phyloP scores from a whole-genome alignment of 2,113 vertebrate genomes.

The Psilopogon haemacephalus region DNA sequence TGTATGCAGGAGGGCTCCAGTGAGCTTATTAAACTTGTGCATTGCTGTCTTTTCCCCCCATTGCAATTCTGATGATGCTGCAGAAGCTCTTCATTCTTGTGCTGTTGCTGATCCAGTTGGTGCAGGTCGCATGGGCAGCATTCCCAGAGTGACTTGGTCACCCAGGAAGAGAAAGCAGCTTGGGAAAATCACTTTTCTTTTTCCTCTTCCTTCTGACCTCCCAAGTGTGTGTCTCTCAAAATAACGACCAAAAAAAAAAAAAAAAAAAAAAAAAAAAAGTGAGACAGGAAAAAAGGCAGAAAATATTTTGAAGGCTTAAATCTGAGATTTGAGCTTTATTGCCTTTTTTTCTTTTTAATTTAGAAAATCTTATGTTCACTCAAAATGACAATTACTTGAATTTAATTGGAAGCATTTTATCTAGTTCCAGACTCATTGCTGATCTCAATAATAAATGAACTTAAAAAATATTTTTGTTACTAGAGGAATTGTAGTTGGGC shows the following conservation, averaged over 20 bases:
- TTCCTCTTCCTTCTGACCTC: not conserved
- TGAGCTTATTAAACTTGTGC: constrained; percentile 45
- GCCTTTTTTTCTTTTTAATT: constrained; percentile 54
- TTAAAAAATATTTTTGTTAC: constrained; percentile 67
- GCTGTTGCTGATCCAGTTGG: constrained; percentile 54
- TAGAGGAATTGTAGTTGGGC: constrained; percentile 56
- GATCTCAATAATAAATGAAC: constrained; percentile 69
- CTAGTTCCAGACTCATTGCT: constrained; percentile 55
- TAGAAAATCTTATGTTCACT: constrained; percentile 63
- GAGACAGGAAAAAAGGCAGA: not conserved
- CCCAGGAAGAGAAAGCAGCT: constrained; percentile 68
- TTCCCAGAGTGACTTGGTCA: constrained; percentile 68
- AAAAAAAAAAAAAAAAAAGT: not conserved
- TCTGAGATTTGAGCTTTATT: constrained; percentile 63
- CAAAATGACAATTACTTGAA: constrained; percentile 65
- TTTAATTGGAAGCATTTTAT: constrained; percentile 72
- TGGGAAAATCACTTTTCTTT: constrained; percentile 73
- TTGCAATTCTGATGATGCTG: constrained; percentile 57
- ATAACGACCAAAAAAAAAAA: not conserved
- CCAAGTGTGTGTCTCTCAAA: not conserved
- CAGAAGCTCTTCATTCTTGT: constrained; percentile 32
- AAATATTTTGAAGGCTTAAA: constrained; percentile 64
- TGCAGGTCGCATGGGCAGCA: constrained; percentile 57
- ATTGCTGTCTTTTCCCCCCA: constrained; percentile 54
- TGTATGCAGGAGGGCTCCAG: not conserved